Conservation (phyloP, 2,888 invertebrate genomes). For the Cheiracanthium punctorium region DNA sequence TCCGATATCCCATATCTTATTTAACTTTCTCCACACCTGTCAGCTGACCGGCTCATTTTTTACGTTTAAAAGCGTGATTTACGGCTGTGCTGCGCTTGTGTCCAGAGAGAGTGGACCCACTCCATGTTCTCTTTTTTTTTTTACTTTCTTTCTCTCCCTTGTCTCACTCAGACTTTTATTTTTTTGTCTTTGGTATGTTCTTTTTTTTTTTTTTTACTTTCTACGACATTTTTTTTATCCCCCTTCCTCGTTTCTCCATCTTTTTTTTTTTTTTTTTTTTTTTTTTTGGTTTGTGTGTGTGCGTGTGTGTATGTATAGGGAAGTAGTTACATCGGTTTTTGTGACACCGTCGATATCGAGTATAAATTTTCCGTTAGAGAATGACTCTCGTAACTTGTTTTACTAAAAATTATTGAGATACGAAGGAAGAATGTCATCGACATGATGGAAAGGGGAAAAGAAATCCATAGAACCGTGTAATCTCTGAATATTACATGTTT, state of each 20-base stretch:
- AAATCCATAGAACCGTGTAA: no score
- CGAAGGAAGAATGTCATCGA: no score
- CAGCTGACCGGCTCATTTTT: conserved; percentile 39
- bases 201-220: conserved; percentile 31
- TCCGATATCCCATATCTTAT: conserved; percentile 40
- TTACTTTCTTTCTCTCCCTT: conserved; percentile 1
- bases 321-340: not conserved
- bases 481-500: no score
- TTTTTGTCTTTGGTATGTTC: conserved; percentile 9
- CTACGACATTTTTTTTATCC: not conserved
- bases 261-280: no score
- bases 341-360: not conserved
- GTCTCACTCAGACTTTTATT: conserved; percentile 3
- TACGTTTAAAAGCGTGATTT: conserved; percentile 12
- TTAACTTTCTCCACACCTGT: conserved; percentile 50
- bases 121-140: conserved; percentile 3
- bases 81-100: not conserved
- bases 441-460: no score
- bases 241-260: no score
- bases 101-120: not conserved
- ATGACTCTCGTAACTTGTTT: not conserved
- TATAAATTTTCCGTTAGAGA: not conserved
- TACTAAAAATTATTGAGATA: not conserved
- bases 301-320: no score
- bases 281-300: no score